A percentile compares a stretch with the other conserved stretches of the same genome.
These are phyloP conservation scores for Acipenser ruthenus DNA, from an alignment of 2,797 vertebrate genomes.

Conservation along the genomic window DNA sequence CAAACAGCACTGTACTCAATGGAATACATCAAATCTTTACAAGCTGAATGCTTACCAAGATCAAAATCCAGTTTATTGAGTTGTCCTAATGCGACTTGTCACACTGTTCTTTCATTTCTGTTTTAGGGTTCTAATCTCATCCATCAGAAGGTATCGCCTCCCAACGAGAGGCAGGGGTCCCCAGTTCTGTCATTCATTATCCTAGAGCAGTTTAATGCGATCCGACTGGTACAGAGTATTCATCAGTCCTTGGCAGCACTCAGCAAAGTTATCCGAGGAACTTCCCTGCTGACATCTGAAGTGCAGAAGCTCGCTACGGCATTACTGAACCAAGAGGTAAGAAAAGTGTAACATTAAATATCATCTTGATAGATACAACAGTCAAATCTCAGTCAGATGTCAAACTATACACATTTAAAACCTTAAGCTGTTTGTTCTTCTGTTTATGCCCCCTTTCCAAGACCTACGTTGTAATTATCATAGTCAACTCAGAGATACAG, in stretches of 20 bases:
- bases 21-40: too few species aligned
- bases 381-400: neutral
- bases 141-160: constrained; percentile 82
- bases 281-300: constrained; percentile 75
- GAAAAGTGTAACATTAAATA: neutral
- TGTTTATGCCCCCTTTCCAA: constrained; percentile 6
- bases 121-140: constrained; percentile 82
- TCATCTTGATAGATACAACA: neutral
- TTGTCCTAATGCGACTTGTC: too few species aligned
- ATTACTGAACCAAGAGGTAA: constrained; percentile 91
- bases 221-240: constrained; percentile 81
- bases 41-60: too few species aligned
- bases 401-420: neutral
- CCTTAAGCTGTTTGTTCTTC: constrained; percentile 6
- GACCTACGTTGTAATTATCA: neutral
- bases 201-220: constrained; percentile 82
- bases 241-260: constrained; percentile 92
- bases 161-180: constrained; percentile 71
- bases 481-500: constrained; percentile 4
- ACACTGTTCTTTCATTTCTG: constrained; percentile 13
- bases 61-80: too few species aligned
- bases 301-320: constrained; percentile 82
- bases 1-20: too few species aligned
- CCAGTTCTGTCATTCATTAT: constrained; percentile 78
- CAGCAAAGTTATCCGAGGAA: constrained; percentile 92